Percentiles rank a stretch among this genome's conserved stretches.
These are phyloP conservation scores for Loris lydekkerianus DNA, from an alignment of 2,797 vertebrate genomes.

Conservation along the genomic window DNA sequence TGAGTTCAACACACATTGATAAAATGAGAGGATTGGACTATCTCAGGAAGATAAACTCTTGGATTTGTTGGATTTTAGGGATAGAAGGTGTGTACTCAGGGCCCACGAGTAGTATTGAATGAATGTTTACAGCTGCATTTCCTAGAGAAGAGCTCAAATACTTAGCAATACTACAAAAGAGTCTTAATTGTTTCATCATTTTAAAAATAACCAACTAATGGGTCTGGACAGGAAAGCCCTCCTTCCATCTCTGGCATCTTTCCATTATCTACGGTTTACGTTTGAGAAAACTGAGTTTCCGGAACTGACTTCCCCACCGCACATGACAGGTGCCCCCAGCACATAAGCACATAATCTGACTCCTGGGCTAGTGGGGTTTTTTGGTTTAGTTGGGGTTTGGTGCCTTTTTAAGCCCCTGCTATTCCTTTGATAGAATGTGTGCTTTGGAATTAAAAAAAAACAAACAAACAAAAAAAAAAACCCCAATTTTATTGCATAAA, in stretches of 20 bases:
- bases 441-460: background rate
- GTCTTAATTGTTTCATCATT: background rate
- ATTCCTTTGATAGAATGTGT: background rate
- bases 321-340: fast-evolving
- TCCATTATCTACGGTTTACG: background rate
- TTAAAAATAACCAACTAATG: background rate
- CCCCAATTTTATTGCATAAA: background rate
- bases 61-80: background rate
- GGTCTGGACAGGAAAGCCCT: fast-evolving
- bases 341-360: fast-evolving
- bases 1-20: background rate
- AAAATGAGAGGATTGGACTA: background rate
- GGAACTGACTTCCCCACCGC: background rate
- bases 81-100: background rate
- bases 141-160: background rate
- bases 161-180: background rate
- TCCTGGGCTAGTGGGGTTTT: background rate
- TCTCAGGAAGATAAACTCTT: background rate
- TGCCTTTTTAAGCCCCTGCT: no score
- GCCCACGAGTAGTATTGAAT: background rate
- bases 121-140: background rate
- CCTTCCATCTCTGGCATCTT: background rate
- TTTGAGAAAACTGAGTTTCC: background rate
- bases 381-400: no score
- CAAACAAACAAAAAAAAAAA: no score